Evolutionary conservation across 2,797 vertebrate genomes (phyloP).

Genomic region (Eremophila alpestris): DNA sequence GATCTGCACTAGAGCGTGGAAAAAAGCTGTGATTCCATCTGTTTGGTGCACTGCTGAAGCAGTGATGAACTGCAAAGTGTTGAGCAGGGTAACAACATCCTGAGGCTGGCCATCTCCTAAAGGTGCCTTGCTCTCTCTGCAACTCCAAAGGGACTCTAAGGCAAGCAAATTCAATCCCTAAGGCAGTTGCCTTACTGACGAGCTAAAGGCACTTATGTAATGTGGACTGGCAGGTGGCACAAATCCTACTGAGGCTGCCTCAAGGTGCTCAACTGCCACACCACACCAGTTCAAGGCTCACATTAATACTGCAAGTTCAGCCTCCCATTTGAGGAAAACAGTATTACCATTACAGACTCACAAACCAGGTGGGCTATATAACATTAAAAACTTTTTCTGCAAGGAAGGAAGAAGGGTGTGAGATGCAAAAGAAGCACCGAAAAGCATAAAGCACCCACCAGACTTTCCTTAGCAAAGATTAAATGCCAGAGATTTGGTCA

Average conservation of each 20-base stretch:
- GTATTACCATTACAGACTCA: not conserved
- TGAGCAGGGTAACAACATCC: not conserved
- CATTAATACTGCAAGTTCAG: not conserved
- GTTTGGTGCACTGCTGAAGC: not conserved
- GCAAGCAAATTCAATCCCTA: not conserved
- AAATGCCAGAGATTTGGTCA: slow-evolving; percentile 15
- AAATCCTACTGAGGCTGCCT: not conserved
- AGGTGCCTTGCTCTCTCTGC: not conserved
- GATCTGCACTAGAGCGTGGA: not conserved
- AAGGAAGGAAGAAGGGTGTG: slow-evolving; percentile 11
- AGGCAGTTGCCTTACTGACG: not conserved
- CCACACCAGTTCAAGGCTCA: not conserved
- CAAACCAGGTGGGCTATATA: not conserved
- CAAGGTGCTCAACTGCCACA: not conserved
- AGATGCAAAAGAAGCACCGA: not conserved
- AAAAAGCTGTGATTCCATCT: not conserved
- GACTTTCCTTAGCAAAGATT: slow-evolving; percentile 17
- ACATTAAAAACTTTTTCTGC: not conserved
- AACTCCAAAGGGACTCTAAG: not conserved
- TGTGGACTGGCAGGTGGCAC: not conserved
- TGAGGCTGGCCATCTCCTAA: not conserved
- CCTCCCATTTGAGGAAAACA: not conserved
- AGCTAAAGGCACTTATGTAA: not conserved
- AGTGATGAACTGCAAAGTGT: accelerated
- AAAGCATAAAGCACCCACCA: not conserved